Conservation (phyloP, 1,140 invertebrate genomes). For the Thrips palmi region DNA sequence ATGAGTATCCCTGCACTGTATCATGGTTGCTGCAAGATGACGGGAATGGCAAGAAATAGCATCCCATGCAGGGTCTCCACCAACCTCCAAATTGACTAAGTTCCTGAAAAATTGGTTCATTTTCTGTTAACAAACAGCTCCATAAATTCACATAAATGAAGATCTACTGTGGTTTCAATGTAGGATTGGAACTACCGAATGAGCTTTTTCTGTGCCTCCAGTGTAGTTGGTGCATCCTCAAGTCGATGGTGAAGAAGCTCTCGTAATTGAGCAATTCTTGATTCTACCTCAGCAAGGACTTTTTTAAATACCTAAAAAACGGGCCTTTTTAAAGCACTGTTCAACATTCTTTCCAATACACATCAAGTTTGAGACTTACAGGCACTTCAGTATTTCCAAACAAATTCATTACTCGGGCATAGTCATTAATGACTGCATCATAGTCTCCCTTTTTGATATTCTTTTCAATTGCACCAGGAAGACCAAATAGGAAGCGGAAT, state of each 20-base stretch:
- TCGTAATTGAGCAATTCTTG: slow-evolving; percentile 63
- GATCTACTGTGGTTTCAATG: not conserved
- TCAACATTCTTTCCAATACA: not conserved
- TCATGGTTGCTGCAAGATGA: no score
- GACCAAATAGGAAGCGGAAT: slow-evolving; percentile 83
- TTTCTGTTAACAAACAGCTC: no score
- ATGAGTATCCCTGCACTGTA: no score
- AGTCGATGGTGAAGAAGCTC: slow-evolving; percentile 65
- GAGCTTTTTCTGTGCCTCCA: slow-evolving; percentile 87
- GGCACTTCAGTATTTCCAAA: slow-evolving; percentile 88
- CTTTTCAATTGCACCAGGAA: slow-evolving; percentile 83
- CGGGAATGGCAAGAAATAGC: slow-evolving; percentile 65
- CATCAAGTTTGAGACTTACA: slow-evolving; percentile 29
- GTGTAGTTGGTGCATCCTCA: slow-evolving; percentile 66
- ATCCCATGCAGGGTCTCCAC: slow-evolving; percentile 83
- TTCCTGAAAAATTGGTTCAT: slow-evolving; percentile 31
- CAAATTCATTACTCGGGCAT: slow-evolving; percentile 84
- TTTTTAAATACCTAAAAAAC: slow-evolving; percentile 50
- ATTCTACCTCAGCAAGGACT: slow-evolving; percentile 80
- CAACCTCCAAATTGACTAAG: slow-evolving; percentile 34
- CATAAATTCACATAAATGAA: slow-evolving; percentile 1
- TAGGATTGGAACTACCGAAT: slow-evolving; percentile 39
- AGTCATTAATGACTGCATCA: slow-evolving; percentile 95
- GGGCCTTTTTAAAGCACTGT: not conserved
- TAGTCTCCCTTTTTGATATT: slow-evolving; percentile 91